Base-by-base conservation (phyloP, 2,797 vertebrate genomes). In the Siniperca obscura region DNA sequence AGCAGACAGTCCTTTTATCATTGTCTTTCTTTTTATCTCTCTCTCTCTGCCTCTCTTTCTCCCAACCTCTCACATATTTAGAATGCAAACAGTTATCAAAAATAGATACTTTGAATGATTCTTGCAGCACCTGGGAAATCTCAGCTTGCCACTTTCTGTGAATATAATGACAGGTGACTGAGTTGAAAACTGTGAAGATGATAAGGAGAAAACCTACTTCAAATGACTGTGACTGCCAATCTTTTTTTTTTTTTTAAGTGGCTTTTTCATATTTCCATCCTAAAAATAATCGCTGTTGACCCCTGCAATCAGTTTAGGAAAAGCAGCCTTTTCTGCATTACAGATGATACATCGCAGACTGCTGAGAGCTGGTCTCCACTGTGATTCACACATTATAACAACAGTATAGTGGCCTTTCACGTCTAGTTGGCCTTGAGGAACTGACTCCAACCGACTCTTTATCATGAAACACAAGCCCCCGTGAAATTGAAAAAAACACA, bases 401-500 rank as follows among this genome's bases (percentile, higher is more conserved):
- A 55, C 82, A 60, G 72, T 11, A 71, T 52, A 34, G 56, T 34
- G 56, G 87, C 80, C 83, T 53, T 67, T 87, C 77, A 36, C 36
- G 34, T 85, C 56, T 11, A 52, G 78, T 44, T 57, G 83, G 84
- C 82, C 83, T 83, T 52, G 76, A 90, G 84, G 78, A 86, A 76
- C 53, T 13, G 76, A 83, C 73, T 85, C 70, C 57, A 0, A 7
- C 84, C 0, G 78, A 61, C 81, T 88, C 82, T 91, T 89, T 90
- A 86, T 94, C 91, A 61, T 52, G 48, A 83, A 84, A 86, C 86
- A 89, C 83, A 89, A 91, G 80, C 76, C 86, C 69, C 81, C 40
- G 52, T 91, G 89, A 92, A 88, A 91, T 85, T 86, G 89, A 82
- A 82, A 86, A 83, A 88, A 90, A 89, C 84, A 88, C 86, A 83